Percentiles rank a stretch among this genome's conserved stretches.
These are phyloP conservation scores for Connochaetes taurinus DNA, from an alignment of 2,113 vertebrate genomes.

Conservation along the genomic window DNA sequence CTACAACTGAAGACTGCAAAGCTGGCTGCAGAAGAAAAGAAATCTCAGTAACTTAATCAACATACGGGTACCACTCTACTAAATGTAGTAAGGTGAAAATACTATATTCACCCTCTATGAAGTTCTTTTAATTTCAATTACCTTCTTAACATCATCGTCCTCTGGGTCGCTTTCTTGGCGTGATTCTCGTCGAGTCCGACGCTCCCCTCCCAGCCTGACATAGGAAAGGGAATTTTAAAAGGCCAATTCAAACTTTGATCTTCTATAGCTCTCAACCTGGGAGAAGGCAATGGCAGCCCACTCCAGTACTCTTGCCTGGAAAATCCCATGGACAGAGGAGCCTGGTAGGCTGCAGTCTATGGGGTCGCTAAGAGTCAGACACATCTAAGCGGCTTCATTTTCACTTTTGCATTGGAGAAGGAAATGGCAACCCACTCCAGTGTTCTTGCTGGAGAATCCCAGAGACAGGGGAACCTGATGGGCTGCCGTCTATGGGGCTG, in stretches of 20 bases:
- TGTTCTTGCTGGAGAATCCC: too few relatives aligned
- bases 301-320: too few relatives aligned
- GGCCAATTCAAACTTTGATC: neutral
- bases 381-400: too few relatives aligned
- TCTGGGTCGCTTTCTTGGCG: constrained; percentile 98
- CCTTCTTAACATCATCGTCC: constrained; percentile 99
- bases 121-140: constrained; percentile 57
- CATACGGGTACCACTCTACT: neutral
- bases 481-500: too few relatives aligned
- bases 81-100: neutral
- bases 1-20: constrained; percentile 99
- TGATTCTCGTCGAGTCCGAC: constrained; percentile 95
- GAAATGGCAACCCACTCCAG: too few relatives aligned
- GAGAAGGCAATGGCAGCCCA: too few relatives aligned
- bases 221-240: constrained; percentile 4
- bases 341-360: too few relatives aligned
- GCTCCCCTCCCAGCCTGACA: constrained; percentile 94
- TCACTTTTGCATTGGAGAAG: too few relatives aligned
- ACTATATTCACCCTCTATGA: neutral
- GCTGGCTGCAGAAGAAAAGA: constrained; percentile 84
- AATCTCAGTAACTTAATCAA: neutral
- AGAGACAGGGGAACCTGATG: too few relatives aligned
- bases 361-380: too few relatives aligned
- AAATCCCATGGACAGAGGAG: too few relatives aligned
- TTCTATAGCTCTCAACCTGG: neutral